A percentile compares a stretch with the other conserved stretches of the same genome.
Conservation (phyloP, 23 tunicate genomes). For the Clavelina lepadiformis region DNA sequence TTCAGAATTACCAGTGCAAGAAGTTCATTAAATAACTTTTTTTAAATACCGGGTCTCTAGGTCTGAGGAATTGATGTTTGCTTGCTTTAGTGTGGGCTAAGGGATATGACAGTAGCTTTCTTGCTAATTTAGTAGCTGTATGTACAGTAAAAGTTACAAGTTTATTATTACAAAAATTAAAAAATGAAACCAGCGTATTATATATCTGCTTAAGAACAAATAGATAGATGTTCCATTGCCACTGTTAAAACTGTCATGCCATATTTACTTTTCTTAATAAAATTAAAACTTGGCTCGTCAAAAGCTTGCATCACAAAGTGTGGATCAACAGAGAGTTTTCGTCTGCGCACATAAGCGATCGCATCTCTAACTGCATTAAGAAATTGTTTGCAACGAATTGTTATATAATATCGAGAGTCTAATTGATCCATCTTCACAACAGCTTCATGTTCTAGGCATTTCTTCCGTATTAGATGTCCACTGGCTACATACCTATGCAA, state of each 20-base stretch:
- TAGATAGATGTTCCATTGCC: too few species aligned
- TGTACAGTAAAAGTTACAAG: too few species aligned
- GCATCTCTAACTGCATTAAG: constrained; percentile 1
- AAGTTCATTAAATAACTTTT: too few species aligned
- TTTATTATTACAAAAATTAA: too few species aligned
- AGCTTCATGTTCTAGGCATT: constrained; percentile 18
- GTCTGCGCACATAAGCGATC: not conserved
- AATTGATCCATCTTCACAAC: constrained; percentile 32
- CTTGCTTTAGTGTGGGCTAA: too few species aligned
- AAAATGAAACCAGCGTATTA: too few species aligned
- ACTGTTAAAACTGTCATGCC: constrained; percentile 7
- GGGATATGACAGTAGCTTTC: too few species aligned
- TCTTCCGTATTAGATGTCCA: constrained; percentile 27
- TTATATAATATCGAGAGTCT: constrained; percentile 31
- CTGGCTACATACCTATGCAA: constrained; percentile 11
- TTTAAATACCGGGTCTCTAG: too few species aligned
- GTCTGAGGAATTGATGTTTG: too few species aligned
- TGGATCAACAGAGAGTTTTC: not conserved
- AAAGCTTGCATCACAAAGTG: not conserved
- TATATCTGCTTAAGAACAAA: too few species aligned
- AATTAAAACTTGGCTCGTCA: constrained; percentile 14
- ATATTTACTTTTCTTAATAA: constrained; percentile 23
- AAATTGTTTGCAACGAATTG: constrained; percentile 2
- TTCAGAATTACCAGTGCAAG: too few species aligned
- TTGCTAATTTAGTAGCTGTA: too few species aligned